These are phyloP conservation scores for Heliconius eleuchia DNA, from an alignment of 1,140 invertebrate species.

Conservation along the genomic window DNA sequence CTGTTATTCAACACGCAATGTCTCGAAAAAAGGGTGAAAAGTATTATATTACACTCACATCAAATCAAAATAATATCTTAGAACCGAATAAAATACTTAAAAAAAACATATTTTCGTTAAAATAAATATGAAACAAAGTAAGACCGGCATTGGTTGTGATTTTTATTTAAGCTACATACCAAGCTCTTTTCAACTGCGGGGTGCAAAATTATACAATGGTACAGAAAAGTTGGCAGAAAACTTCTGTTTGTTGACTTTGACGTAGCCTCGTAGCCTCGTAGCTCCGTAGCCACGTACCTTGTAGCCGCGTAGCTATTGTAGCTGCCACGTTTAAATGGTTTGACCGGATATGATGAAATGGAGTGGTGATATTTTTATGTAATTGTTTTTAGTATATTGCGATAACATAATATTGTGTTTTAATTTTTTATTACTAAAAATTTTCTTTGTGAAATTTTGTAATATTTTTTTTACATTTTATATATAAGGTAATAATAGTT, in stretches of 20 bases:
- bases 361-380: not conserved
- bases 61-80: too few species aligned
- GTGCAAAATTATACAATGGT: constrained; percentile 11
- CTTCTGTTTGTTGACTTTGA: constrained; percentile 7
- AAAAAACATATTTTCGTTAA: not conserved
- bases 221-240: constrained; percentile 9
- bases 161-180: constrained; percentile 3
- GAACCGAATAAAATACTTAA: not conserved
- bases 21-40: too few species aligned
- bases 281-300: not conserved
- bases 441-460: not conserved
- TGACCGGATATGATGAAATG: constrained; percentile 2
- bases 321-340: constrained; percentile 17
- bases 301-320: not conserved
- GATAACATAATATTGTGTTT: not conserved
- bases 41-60: too few species aligned
- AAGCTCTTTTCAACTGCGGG: constrained; percentile 2
- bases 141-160: not conserved
- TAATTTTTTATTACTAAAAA: not conserved
- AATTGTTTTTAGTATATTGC: not conserved
- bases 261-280: constrained; percentile 4
- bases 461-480: too few species aligned
- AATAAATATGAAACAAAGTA: not conserved
- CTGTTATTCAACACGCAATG: too few species aligned
- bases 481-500: too few species aligned